Percentiles rank a stretch among this genome's conserved stretches.
These are phyloP conservation scores for Meandrusa payeni DNA, from an alignment of 2,888 invertebrate genomes.

Conservation along the genomic window DNA sequence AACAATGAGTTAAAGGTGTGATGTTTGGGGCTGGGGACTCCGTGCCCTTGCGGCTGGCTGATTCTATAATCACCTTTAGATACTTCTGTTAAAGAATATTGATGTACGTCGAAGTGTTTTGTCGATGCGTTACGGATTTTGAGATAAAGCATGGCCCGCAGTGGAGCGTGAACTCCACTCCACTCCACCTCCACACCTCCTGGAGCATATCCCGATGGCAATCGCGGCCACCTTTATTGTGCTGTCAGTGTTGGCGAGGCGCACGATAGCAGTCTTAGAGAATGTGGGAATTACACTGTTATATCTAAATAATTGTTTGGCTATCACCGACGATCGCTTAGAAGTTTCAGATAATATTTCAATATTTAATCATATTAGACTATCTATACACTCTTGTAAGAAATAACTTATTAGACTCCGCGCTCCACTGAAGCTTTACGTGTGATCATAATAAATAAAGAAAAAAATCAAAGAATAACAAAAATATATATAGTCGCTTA, in stretches of 20 bases:
- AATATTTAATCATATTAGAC: no score
- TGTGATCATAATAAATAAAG: no score
- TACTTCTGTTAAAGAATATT: not conserved
- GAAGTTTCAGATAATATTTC: no score
- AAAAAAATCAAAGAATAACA: no score
- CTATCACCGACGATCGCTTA: not conserved
- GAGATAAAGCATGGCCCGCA: conserved; percentile 38
- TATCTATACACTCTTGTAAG: no score
- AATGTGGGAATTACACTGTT: conserved; percentile 19
- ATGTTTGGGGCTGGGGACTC: conserved; percentile 38
- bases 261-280: not conserved
- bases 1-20: conserved; percentile 44
- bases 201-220: conserved; percentile 21
- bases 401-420: no score
- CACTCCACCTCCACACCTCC: conserved; percentile 59
- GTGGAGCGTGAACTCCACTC: conserved; percentile 57
- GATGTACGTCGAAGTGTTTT: no score
- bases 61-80: not conserved
- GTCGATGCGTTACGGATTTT: conserved; percentile 30
- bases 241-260: conserved; percentile 10
- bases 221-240: conserved; percentile 19
- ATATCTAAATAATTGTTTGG: conserved; percentile 19
- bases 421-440: no score
- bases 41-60: not conserved
- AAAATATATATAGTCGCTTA: no score